Conservation (phyloP, 1,140 invertebrate species). For the Uloborus diversus region DNA sequence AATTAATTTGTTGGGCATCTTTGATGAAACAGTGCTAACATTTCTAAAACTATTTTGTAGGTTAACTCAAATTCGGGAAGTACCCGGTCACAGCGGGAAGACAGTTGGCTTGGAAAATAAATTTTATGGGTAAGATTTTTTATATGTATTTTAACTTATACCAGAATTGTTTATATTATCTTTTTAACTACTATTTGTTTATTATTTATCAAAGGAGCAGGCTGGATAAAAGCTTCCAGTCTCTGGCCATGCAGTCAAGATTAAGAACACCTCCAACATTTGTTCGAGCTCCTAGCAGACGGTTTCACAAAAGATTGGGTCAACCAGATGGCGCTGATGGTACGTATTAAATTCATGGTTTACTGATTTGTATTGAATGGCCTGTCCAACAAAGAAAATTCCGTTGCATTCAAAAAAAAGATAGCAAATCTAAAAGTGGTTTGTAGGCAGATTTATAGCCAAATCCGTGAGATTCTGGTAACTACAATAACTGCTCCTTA, state of each 20-base stretch:
- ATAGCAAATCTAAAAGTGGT: too few species aligned
- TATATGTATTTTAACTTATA: neutral
- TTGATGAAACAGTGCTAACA: too few species aligned
- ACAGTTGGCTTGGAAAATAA: constrained; percentile 83
- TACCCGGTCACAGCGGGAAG: constrained; percentile 87
- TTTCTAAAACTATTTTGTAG: too few species aligned
- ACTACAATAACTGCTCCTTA: too few species aligned
- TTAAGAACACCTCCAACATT: constrained; percentile 79
- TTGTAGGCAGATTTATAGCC: too few species aligned
- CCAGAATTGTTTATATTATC: neutral
- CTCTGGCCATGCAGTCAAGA: constrained; percentile 26
- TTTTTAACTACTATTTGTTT: neutral
- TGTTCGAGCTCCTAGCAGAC: constrained; percentile 85
- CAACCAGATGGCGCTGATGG: constrained; percentile 65
- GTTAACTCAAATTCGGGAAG: constrained; percentile 78
- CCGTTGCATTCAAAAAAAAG: too few species aligned
- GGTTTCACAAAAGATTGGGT: constrained; percentile 78
- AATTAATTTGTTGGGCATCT: too few species aligned
- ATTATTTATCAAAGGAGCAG: constrained; percentile 69
- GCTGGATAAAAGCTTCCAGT: constrained; percentile 73
- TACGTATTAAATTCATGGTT: constrained; percentile 35
- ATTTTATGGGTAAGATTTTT: constrained; percentile 32
- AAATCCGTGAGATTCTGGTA: too few species aligned
- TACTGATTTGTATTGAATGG: too few species aligned
- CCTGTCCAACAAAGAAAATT: too few species aligned